Base-by-base conservation (phyloP, 2,888 invertebrate genomes). In the Stenodema calcarata region DNA sequence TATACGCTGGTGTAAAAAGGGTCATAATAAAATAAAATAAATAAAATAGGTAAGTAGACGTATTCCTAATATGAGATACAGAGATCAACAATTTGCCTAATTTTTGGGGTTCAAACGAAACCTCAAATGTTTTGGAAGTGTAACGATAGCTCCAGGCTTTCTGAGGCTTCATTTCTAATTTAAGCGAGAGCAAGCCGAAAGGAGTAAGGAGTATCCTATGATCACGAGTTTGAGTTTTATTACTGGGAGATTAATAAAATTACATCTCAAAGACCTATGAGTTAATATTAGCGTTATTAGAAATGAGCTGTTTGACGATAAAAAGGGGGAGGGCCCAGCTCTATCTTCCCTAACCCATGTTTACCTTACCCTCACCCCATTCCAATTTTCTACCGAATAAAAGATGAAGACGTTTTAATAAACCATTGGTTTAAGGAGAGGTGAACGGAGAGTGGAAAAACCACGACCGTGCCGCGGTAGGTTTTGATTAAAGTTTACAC, bases 331-430 rank as follows among this genome's bases (percentile, higher is more conserved):
- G 28, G 50, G 62, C 73, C 76, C 82, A n/a, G 35, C 82, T 41
- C 82, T 41, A 78, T 76, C 62, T 30, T 30, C 28, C 85, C 44
- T 47, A 82, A 76, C 86, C 87, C 87, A 89, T 90, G 90, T 90
- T 90, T 90, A 89, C 90, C 89, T 90, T 90, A 90, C 90, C 89
- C 90, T 90, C 90, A 89, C 90, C 89, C 89, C 89, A 89, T 90
- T 90, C 90, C 90, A 90, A 90, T 90, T 90, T 90, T 90, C 90
- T 90, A 90, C 90, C 90, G 90, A 90, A 90, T 90, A 90, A 90
- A 90, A 90, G 90, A 90, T 90, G 90, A 90, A 90, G 90, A 90
- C 90, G 90, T 90, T 90, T 90, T 90, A 90, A 90, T 90, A 90
- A 90, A 90, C 90, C 90, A 89, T 89, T 89, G 89, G 89, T 89